These are phyloP conservation scores for Patella pellucida DNA, from an alignment of 2,888 invertebrate genomes.

Conservation along the genomic window DNA sequence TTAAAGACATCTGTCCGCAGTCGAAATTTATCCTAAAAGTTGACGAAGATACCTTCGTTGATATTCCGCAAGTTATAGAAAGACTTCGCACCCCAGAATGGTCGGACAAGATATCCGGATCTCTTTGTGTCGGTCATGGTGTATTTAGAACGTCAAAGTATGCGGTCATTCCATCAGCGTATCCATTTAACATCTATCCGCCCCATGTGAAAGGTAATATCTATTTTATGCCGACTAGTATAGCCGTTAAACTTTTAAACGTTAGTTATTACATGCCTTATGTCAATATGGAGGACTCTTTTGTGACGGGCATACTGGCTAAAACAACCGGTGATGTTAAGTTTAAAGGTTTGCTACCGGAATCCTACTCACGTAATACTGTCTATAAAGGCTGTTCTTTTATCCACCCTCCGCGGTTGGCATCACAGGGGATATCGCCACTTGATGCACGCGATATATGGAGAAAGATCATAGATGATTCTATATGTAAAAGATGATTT, in stretches of 20 bases:
- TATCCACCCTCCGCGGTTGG: not conserved
- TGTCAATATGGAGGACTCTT: constrained; percentile 53
- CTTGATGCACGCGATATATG: too few species aligned
- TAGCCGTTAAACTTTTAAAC: constrained; percentile 38
- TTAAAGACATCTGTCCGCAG: constrained; percentile 48
- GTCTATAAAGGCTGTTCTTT: not conserved
- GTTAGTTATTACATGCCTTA: constrained; percentile 48
- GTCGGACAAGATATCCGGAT: constrained; percentile 10
- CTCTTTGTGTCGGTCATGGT: constrained; percentile 6
- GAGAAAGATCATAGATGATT: not conserved
- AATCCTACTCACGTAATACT: not conserved
- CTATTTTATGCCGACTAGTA: constrained; percentile 48
- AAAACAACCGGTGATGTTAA: constrained; percentile 28
- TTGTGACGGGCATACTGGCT: constrained; percentile 51
- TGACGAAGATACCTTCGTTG: constrained; percentile 67
- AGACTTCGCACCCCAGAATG: constrained; percentile 4
- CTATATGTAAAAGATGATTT: not conserved
- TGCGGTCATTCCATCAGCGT: constrained; percentile 36
- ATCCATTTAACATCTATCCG: constrained; percentile 42
- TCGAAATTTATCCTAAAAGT: constrained; percentile 60
- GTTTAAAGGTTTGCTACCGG: not conserved
- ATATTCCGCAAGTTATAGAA: constrained; percentile 67
- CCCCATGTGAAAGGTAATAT: constrained; percentile 46
- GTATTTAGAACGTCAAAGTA: constrained; percentile 43
- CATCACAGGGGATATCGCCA: too few species aligned